These are phyloP conservation scores for Drosophila histrio DNA, from an alignment of 2,888 invertebrate species.

Conservation along the genomic window DNA sequence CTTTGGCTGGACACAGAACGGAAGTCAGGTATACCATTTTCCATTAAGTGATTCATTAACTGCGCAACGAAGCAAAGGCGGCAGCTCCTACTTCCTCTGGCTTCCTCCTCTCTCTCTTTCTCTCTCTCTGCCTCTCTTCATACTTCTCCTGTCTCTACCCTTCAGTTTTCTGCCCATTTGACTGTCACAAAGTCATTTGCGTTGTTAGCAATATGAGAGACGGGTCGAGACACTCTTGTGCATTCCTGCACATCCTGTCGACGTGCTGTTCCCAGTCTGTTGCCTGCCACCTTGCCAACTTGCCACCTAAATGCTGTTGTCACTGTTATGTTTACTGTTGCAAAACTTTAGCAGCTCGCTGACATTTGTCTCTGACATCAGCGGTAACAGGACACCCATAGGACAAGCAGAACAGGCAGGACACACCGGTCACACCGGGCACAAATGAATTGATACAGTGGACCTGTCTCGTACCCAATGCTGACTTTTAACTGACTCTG, in stretches of 20 bases:
- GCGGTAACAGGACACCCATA: conserved; percentile 25
- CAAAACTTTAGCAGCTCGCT: conserved; percentile 54
- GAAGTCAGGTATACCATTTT: conserved; percentile 66
- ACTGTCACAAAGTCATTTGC: conserved; percentile 48
- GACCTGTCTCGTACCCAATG: not conserved
- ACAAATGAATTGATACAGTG: conserved; percentile 60
- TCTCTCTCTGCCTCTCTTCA: not conserved
- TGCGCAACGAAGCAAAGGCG: conserved; percentile 45
- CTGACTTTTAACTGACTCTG: conserved; percentile 25
- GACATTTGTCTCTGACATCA: conserved; percentile 62
- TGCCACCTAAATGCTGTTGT: conserved; percentile 51
- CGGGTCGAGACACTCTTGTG: conserved; percentile 33
- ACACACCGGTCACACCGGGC: conserved; percentile 31
- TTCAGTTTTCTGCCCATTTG: conserved; percentile 16
- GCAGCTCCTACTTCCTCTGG: not conserved
- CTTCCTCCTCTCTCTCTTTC: not conserved
- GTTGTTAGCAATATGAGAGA: conserved; percentile 39
- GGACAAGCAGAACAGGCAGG: conserved; percentile 5
- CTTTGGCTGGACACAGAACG: conserved; percentile 40
- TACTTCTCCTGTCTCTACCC: not conserved
- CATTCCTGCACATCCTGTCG: conserved; percentile 63
- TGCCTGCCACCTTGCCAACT: not conserved
- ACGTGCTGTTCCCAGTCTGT: not conserved
- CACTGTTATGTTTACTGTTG: conserved; percentile 64
- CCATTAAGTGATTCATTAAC: conserved; percentile 79